These are phyloP conservation scores for Pherbina coryleti DNA, from an alignment of 2,888 invertebrate species.

Conservation along the genomic window DNA sequence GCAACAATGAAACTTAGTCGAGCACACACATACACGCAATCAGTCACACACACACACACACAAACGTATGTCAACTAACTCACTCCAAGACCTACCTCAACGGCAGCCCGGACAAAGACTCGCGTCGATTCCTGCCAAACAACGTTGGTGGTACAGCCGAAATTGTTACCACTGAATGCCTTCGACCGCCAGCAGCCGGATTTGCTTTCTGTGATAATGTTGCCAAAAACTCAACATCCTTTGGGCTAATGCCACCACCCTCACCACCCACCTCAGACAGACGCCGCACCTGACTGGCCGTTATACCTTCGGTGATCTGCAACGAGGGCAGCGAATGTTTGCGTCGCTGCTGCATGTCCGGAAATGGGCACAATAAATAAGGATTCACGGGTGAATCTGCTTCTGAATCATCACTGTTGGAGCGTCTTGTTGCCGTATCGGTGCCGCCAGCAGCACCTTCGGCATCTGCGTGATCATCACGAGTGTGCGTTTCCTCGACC, in stretches of 20 bases:
- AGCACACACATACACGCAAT: not conserved
- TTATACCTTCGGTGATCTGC: conserved; percentile 86
- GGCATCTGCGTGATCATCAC: conserved; percentile 77
- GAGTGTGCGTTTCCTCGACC: conserved; percentile 81
- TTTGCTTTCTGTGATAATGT: conserved; percentile 78
- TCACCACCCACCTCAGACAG: conserved; percentile 84
- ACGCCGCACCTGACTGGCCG: conserved; percentile 87
- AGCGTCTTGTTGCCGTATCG: conserved; percentile 60
- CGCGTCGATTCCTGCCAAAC: conserved; percentile 85
- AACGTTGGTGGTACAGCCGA: conserved; percentile 83
- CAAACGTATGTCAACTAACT: not conserved
- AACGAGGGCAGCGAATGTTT: conserved; percentile 88
- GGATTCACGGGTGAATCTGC: conserved; percentile 86
- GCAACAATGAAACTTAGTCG: conserved; percentile 36
- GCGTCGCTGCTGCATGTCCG: conserved; percentile 79
- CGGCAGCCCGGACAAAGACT: conserved; percentile 84
- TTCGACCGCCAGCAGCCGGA: conserved; percentile 80
- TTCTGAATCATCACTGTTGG: conserved; percentile 74
- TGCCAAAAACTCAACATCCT: conserved; percentile 87
- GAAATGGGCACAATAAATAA: conserved; percentile 84
- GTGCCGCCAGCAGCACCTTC: conserved; percentile 73
- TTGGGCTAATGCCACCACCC: conserved; percentile 79
- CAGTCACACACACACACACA: not conserved
- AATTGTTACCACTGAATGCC: conserved; percentile 89
- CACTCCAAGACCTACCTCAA: conserved; percentile 62